phyloP scores from a whole-genome alignment of 2,797 vertebrate species.

The Poeciliopsis gracilis region DNA sequence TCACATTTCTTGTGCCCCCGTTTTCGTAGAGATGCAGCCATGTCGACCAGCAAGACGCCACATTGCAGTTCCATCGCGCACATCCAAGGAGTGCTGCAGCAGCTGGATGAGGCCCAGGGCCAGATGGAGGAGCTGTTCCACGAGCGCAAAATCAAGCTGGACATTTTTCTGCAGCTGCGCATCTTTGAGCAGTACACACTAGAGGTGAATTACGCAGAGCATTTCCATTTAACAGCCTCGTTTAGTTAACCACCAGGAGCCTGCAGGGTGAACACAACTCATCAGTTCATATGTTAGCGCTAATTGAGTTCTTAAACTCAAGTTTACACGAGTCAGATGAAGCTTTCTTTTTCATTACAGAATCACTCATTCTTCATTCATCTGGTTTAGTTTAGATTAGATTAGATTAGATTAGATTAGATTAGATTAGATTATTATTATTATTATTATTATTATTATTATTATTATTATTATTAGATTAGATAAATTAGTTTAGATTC shows the following conservation, averaged over 20 bases:
- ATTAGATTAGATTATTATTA: not conserved
- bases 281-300: not conserved
- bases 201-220: slow-evolving; percentile 78
- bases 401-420: not conserved
- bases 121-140: slow-evolving; percentile 99
- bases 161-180: slow-evolving; percentile 96
- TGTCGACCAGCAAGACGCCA: slow-evolving; percentile 97
- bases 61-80: slow-evolving; percentile 99
- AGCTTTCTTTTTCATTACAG: not conserved
- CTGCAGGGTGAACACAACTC: not conserved
- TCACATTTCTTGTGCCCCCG: not conserved
- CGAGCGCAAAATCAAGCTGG: slow-evolving; percentile 97
- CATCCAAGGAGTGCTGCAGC: slow-evolving; percentile 98
- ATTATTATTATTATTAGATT: too few relatives aligned
- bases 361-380: not conserved
- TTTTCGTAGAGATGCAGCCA: slow-evolving; percentile 89
- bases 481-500: too few relatives aligned
- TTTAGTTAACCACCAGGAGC: not conserved
- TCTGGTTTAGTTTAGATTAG: not conserved
- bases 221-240: not conserved
- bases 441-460: too few relatives aligned
- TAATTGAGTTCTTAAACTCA: not conserved
- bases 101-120: slow-evolving; percentile 98
- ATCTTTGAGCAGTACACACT: slow-evolving; percentile 97
- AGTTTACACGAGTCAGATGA: not conserved